Evolutionary conservation across 2,113 vertebrate species (phyloP).

Genomic region (Pristiophorus japonicus): DNA sequence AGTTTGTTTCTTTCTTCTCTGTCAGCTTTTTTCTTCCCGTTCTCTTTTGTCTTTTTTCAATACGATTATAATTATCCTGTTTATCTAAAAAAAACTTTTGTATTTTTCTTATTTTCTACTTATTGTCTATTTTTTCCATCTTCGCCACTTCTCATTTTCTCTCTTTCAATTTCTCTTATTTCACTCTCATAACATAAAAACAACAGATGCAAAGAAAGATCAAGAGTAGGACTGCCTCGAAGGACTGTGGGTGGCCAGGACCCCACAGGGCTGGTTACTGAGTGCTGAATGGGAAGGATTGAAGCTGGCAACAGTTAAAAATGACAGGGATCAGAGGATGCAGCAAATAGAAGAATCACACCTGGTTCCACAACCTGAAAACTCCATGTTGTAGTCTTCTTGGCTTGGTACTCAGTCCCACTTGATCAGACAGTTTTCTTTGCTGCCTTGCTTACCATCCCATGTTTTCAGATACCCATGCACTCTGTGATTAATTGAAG

Average conservation of each 20-base stretch:
- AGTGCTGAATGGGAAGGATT: not conserved
- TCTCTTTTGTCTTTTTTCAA: not conserved
- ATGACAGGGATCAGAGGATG: not conserved
- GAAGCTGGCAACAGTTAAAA: slow-evolving; percentile 30
- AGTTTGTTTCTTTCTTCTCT: slow-evolving; percentile 18
- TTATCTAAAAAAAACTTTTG: not conserved
- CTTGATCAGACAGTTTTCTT: not conserved
- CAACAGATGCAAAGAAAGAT: not conserved
- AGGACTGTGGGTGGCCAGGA: slow-evolving; percentile 25
- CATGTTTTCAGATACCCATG: not conserved
- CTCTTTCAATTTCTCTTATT: not conserved
- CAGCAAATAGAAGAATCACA: not conserved
- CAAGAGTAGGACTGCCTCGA: not conserved
- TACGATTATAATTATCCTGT: not conserved
- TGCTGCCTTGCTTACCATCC: not conserved
- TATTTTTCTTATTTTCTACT: not conserved
- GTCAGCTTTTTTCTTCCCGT: not conserved
- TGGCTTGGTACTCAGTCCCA: not conserved
- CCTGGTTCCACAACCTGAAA: not conserved
- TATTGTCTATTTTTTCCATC: not conserved
- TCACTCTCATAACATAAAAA: not conserved
- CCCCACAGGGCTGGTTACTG: not conserved
- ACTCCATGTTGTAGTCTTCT: not conserved
- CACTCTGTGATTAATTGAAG: not conserved
- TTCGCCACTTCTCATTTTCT: not conserved